Evolutionary conservation across 2,797 vertebrate genomes (phyloP), one percentile per base, ranked within the genome.

Genomic region (Rhabdomys pumilio): DNA sequence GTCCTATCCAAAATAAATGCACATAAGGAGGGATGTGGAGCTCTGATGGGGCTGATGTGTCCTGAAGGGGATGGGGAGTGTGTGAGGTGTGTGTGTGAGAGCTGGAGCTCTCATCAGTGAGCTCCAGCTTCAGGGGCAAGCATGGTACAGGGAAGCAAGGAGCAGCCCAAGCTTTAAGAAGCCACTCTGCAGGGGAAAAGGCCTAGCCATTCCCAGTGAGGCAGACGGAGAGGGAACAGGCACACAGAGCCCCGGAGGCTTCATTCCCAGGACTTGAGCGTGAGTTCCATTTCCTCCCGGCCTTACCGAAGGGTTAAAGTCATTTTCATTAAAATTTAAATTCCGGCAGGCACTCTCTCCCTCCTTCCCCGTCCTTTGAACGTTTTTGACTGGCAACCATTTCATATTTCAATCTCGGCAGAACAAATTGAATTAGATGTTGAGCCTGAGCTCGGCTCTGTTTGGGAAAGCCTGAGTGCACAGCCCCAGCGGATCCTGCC

Each of bases 401-500:
- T 98, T 98, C 98, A 98, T 98, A 98, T 98, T 98, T 98, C 98
- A 98, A 98, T 99, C 98, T 98, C 98, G 44, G 98, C 98, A 98
- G 98, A 99, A 99, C 98, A 98, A 98, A 99, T 98, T 98, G 98
- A 99, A 99, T 99, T 98, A 98, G 98, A 98, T 98, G 98, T 98
- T 98, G 98, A 98, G 98, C 98, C 98, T 97, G 96, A 98, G 98
- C 98, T 98, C 96, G 89, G 97, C 98, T 98, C 98, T 98, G 98
- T 98, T 98, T 97, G 98, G 98, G 97, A 98, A 98, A 98, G 98
- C 98, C 98, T 97, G 98, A 97, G 96, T 93, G 98, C 98, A 96
- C 95, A 67, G 98, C 98, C 97, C 93, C 96, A 88, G 44, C 97
- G 98, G 98, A 98, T 98, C 98, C 98, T 95, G 93, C 95, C 98